phyloP scores from a whole-genome alignment of 2,888 invertebrate genomes.

The Marasmarcha lunaedactyla region DNA sequence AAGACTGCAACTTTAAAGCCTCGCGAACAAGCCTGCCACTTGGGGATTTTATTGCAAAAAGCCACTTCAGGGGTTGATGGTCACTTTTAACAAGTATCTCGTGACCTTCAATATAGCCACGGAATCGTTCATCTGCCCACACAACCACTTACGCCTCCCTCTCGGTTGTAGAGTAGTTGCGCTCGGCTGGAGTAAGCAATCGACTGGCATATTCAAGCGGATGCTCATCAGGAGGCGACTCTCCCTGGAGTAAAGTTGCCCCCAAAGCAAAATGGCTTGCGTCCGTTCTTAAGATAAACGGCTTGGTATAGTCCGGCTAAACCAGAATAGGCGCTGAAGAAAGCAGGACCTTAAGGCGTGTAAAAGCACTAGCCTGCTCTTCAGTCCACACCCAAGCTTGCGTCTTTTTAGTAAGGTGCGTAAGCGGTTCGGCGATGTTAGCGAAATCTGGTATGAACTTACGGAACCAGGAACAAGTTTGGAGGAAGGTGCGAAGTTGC shows the following conservation, averaged over 20 bases:
- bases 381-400: conserved; percentile 20
- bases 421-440: too few species aligned
- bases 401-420: too few species aligned
- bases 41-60: conserved; percentile 28
- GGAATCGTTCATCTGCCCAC: conserved; percentile 12
- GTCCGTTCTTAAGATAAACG: too few species aligned
- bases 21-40: conserved; percentile 21
- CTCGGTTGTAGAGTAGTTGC: too few species aligned
- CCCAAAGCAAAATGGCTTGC: conserved; percentile 24
- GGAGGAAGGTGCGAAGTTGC: too few species aligned
- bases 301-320: too few species aligned
- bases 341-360: conserved; percentile 19
- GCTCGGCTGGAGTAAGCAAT: too few species aligned
- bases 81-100: neutral
- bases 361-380: conserved; percentile 16
- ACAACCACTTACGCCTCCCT: conserved; percentile 19
- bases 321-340: too few species aligned
- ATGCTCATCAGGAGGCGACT: too few species aligned
- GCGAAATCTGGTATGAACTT: too few species aligned
- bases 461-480: too few species aligned
- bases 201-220: too few species aligned
- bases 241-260: conserved; percentile 19
- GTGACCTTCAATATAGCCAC: neutral
- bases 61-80: conserved; percentile 22
- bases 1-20: conserved; percentile 32